Evolutionary conservation across 2,888 invertebrate species (phyloP).

Genomic region (Drosophila neotestacea): DNA sequence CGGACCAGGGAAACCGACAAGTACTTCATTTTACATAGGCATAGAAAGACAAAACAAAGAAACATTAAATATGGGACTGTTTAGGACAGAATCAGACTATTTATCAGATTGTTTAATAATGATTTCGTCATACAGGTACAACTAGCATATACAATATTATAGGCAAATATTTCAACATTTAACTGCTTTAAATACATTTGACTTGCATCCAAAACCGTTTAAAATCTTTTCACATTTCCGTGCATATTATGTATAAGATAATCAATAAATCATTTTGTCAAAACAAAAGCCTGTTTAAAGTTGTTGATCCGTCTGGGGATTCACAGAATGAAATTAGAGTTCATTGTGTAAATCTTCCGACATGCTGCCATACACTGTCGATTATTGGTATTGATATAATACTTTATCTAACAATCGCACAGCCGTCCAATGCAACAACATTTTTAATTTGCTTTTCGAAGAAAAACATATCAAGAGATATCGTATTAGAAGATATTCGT

Average conservation of each 20-base stretch:
- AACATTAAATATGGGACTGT: slow-evolving; percentile 24
- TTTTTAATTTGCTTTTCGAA: slow-evolving; percentile 5
- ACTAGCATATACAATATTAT: not conserved
- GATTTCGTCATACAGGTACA: not conserved
- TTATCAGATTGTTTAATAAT: slow-evolving; percentile 9
- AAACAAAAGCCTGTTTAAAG: slow-evolving; percentile 49
- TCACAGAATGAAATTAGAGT: not conserved
- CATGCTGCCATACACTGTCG: not conserved
- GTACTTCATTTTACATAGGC: slow-evolving; percentile 53
- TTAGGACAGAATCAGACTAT: slow-evolving; percentile 35
- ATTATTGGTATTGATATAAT: slow-evolving; percentile 20
- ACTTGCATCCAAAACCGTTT: slow-evolving; percentile 58
- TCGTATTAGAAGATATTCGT: not conserved
- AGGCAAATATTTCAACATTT: slow-evolving; percentile 8
- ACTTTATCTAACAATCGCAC: slow-evolving; percentile 46
- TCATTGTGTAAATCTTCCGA: not conserved
- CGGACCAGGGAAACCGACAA: slow-evolving; percentile 64
- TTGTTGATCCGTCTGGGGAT: slow-evolving; percentile 8
- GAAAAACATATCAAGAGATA: slow-evolving; percentile 34
- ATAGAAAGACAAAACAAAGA: slow-evolving; percentile 32
- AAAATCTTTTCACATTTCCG: slow-evolving; percentile 65
- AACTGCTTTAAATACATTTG: not conserved
- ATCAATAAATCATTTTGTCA: slow-evolving; percentile 4
- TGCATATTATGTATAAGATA: slow-evolving; percentile 7
- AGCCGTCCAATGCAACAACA: slow-evolving; percentile 57